A percentile compares a stretch with the other conserved stretches of the same genome.
phyloP scores from a whole-genome alignment of 2,113 vertebrate species.

The Xyliphius kryptos region DNA sequence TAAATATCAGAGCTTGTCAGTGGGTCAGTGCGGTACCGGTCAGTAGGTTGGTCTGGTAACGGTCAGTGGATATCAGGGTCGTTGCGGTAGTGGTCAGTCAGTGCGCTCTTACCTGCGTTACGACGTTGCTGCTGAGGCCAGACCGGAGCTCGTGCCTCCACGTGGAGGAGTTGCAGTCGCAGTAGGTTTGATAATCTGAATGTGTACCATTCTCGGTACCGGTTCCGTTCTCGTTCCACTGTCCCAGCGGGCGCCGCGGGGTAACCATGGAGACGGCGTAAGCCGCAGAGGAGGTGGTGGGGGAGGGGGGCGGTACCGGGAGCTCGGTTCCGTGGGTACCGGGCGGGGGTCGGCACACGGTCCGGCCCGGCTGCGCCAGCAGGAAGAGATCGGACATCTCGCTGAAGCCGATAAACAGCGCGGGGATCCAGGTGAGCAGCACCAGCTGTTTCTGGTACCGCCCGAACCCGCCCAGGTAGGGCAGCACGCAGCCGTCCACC shows the following conservation, averaged over 20 bases:
- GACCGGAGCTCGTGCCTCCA: neutral
- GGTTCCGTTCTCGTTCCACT: neutral
- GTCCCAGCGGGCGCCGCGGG: neutral
- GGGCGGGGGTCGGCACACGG: conserved; percentile 51
- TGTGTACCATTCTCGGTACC: neutral
- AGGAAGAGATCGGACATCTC: conserved; percentile 92
- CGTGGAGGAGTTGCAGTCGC: neutral
- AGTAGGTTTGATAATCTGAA: neutral
- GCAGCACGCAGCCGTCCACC: conserved; percentile 78
- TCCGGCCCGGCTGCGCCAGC: conserved; percentile 77
- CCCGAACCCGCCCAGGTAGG: conserved; percentile 82
- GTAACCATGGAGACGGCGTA: neutral
- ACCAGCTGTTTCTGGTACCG: conserved; percentile 84
- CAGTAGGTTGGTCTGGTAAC: too few species aligned
- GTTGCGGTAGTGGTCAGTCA: too few species aligned
- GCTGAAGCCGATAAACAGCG: conserved; percentile 89
- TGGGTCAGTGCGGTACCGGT: too few species aligned
- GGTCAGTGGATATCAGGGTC: too few species aligned
- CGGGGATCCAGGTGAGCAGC: conserved; percentile 90
- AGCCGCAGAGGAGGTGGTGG: neutral
- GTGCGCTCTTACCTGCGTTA: neutral
- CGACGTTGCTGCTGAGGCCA: neutral
- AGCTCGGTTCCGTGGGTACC: conserved; percentile 48
- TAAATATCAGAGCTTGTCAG: too few species aligned
- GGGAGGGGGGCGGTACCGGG: neutral